Base-by-base conservation (phyloP, 2,888 invertebrate genomes). In the Parnassius smintheus region DNA sequence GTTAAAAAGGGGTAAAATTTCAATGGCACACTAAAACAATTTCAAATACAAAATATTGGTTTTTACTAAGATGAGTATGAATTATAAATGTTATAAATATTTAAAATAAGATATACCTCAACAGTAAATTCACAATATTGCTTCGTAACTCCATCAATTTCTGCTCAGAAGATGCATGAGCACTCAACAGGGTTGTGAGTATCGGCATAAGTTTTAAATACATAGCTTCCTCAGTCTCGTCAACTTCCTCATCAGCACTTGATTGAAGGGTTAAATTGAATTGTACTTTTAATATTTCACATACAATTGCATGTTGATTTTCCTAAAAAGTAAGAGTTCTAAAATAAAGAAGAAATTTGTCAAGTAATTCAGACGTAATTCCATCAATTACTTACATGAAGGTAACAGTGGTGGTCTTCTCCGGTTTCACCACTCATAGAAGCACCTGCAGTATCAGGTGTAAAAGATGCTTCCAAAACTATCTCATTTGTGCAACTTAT, bases 101-200 rank as follows among this genome's bases (percentile, higher is more conserved):
- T 44, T 11, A 44, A 44, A 44, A 9, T 2, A 11, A 42, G 25
- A 57, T 51, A 44, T 72, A 92, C 92, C 92, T 93, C 53, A 96
- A 97, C 67, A 98, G 87, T 71, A 98, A 89, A 88, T 98, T 97
- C 9, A 96, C 94, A 66, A 96, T 94, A 85, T 98, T 95, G 73
- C 95, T 96, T 70, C 94, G 93, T 45, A 98, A 85, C 67, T 95
- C 95, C 76, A 94, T 93, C 59, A 93, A 86, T 75, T 94, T 95
- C 1, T 93, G 94, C 41, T 92, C 87, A 62, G 87, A 91, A 41
- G 90, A 82, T 1, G 93, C 90, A 56, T 92, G 88, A 66, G 93
- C 93, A 65, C 95, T 83, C 2, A 98, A 85, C 60, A 97, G 86
- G 65, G 94, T 93, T 49, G 95, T 93, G 52, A 97, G 88, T 62